A percentile compares a stretch with the other conserved stretches of the same genome.
Conservation (phyloP, 2,113 vertebrate species). For the Coregonus clupeaformis region DNA sequence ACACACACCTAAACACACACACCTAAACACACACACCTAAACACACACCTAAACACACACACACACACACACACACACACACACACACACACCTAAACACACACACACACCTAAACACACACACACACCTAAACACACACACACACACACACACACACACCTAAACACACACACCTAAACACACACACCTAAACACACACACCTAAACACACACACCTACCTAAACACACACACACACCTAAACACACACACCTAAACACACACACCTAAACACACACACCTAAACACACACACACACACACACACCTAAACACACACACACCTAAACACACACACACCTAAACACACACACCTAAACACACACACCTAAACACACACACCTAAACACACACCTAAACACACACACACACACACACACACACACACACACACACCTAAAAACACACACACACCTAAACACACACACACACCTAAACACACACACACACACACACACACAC, state of each 20-base stretch:
- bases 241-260: constrained; percentile 1
- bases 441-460: no score
- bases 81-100: background rate
- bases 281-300: constrained; percentile 1
- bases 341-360: background rate
- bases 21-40: no score
- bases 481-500: background rate
- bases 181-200: background rate
- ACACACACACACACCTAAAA: background rate
- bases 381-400: no score
- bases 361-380: no score
- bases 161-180: constrained; percentile 5
- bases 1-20: background rate
- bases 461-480: background rate
- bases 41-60: no score
- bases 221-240: background rate
- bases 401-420: background rate
- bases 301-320: background rate
- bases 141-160: background rate
- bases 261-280: no score
- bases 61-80: constrained; percentile 1
- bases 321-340: background rate
- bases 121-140: background rate
- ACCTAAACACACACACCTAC: background rate
- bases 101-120: background rate